phyloP scores from a whole-genome alignment of 2,888 invertebrate genomes.

The Eremobia ochroleuca region DNA sequence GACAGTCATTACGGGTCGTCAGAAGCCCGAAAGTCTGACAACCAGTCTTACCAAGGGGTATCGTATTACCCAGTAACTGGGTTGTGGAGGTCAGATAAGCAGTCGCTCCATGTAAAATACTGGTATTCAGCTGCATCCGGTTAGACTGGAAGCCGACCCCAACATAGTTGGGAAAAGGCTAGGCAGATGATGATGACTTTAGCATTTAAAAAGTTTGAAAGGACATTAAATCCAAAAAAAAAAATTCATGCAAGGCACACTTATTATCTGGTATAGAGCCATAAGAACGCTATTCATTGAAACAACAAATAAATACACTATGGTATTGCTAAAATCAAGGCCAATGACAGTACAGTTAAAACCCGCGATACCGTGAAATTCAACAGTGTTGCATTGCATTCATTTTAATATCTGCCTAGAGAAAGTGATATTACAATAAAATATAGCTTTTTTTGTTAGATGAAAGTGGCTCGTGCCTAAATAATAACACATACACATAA shows the following conservation, averaged over 20 bases:
- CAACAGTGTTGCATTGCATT: constrained; percentile 38
- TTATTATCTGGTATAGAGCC: background rate
- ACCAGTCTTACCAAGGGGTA: no score
- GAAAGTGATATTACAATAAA: constrained; percentile 56
- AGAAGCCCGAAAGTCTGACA: no score
- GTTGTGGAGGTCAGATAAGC: no score
- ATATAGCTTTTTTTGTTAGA: constrained; percentile 23
- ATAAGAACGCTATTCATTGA: constrained; percentile 10
- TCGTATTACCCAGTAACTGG: no score
- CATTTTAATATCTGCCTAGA: constrained; percentile 55
- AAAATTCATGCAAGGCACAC: background rate
- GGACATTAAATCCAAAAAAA: background rate
- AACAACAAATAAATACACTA: constrained; percentile 13
- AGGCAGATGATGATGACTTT: no score
- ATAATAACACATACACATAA: background rate
- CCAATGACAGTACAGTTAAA: constrained; percentile 40
- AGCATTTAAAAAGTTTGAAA: background rate
- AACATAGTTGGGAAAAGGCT: no score
- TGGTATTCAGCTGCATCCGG: no score
- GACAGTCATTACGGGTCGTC: no score
- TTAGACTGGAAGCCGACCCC: no score
- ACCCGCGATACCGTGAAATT: constrained; percentile 54
- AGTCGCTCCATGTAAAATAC: no score
- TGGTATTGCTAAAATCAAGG: constrained; percentile 51
- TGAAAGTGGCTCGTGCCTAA: constrained; percentile 28